Percentiles rank a stretch among this genome's conserved stretches.
phyloP scores from a whole-genome alignment of 2,888 invertebrate genomes.

The Drosophila meridiana region DNA sequence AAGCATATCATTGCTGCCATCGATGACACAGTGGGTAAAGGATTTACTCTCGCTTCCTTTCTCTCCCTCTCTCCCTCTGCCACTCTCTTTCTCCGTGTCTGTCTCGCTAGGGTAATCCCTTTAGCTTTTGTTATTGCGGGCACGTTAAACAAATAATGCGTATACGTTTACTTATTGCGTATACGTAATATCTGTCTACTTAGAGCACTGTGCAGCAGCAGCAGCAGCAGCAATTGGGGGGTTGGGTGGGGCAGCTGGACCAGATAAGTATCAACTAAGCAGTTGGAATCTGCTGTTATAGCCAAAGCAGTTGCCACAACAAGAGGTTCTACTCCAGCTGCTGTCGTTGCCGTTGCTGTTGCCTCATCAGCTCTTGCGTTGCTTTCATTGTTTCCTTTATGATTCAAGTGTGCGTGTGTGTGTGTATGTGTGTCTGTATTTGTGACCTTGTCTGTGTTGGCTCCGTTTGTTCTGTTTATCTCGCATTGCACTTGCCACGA shows the following conservation, averaged over 20 bases:
- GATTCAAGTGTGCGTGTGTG: constrained; percentile 14
- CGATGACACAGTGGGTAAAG: constrained; percentile 13
- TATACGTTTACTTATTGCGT: constrained; percentile 62
- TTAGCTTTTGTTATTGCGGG: constrained; percentile 56
- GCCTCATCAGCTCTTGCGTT: constrained; percentile 32
- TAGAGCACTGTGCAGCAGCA: constrained; percentile 12
- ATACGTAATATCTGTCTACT: constrained; percentile 57
- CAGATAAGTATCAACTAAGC: constrained; percentile 77
- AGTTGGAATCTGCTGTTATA: constrained; percentile 74
- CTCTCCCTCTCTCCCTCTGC: background rate
- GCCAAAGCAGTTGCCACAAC: constrained; percentile 60
- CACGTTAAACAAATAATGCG: constrained; percentile 72
- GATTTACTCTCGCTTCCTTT: background rate
- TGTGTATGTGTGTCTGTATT: constrained; percentile 7
- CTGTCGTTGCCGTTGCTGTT: constrained; percentile 14
- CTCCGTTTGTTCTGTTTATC: constrained; percentile 70
- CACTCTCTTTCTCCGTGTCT: background rate
- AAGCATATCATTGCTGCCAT: constrained; percentile 8
- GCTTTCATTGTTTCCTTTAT: constrained; percentile 37
- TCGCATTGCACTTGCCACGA: constrained; percentile 66
- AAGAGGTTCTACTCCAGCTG: constrained; percentile 23
- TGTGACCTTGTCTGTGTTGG: constrained; percentile 56
- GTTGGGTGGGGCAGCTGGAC: background rate
- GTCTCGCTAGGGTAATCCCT: constrained; percentile 29
- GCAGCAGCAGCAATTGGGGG: background rate